Evolutionary conservation across 2,888 invertebrate genomes (phyloP).

Genomic region (Drosophila ustulata): DNA sequence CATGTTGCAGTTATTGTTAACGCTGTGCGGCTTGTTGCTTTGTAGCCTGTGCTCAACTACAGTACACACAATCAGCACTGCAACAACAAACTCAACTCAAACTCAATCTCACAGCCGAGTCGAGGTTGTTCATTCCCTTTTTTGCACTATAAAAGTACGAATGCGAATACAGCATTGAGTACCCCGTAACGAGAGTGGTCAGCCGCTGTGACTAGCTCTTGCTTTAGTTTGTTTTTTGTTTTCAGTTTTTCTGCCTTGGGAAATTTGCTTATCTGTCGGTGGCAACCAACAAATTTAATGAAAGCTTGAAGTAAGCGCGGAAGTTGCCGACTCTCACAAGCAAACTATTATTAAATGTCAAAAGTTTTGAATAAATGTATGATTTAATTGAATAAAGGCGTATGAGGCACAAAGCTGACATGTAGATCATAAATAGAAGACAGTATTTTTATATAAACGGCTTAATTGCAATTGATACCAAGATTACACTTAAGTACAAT

Average conservation of each 20-base stretch:
- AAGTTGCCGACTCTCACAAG: conserved; percentile 32
- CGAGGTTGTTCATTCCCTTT: conserved; percentile 63
- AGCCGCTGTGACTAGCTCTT: conserved; percentile 14
- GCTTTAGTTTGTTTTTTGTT: neutral
- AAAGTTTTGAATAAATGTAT: conserved; percentile 1
- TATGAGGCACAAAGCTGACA: neutral
- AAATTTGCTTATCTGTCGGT: conserved; percentile 48
- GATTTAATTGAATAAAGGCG: neutral
- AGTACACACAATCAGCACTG: conserved; percentile 5
- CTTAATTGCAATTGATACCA: neutral
- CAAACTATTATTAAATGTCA: conserved; percentile 23
- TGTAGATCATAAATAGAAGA: neutral
- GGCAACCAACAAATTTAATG: conserved; percentile 20
- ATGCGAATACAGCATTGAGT: conserved; percentile 32
- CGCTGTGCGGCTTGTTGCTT: conserved; percentile 62
- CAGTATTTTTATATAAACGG: neutral
- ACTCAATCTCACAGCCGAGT: conserved; percentile 36
- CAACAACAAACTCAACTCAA: conserved; percentile 35
- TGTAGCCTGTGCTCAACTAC: conserved; percentile 39
- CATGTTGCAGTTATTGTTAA: conserved; percentile 78
- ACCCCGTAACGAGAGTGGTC: conserved; percentile 47
- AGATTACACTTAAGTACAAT: neutral
- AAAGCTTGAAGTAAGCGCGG: conserved; percentile 44
- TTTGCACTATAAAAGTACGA: conserved; percentile 37
- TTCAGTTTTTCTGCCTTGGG: conserved; percentile 27